Conservation (phyloP, 2,888 invertebrate species). For the Trachelus troglodyta region DNA sequence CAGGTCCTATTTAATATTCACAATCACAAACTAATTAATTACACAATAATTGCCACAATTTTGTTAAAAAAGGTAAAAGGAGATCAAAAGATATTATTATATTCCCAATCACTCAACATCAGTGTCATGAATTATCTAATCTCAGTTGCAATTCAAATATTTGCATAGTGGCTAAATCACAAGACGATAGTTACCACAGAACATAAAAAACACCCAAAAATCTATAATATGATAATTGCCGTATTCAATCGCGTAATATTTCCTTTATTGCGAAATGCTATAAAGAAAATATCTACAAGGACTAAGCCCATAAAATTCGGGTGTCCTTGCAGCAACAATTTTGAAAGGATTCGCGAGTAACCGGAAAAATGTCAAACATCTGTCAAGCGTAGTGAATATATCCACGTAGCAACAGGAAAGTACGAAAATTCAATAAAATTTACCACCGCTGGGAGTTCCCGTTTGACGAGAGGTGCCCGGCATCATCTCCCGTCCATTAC, state of each 20-base stretch:
- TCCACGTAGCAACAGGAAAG: background rate
- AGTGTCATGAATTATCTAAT: background rate
- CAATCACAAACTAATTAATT: background rate
- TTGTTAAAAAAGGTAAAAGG: background rate
- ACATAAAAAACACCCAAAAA: slow-evolving; percentile 1
- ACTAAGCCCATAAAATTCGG: background rate
- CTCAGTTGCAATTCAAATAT: background rate
- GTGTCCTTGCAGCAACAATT: background rate
- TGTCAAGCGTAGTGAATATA: slow-evolving; percentile 37
- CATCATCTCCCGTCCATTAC: slow-evolving; percentile 61
- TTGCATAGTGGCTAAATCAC: background rate
- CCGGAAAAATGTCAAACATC: slow-evolving; percentile 45
- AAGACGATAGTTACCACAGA: background rate
- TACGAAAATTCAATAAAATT: slow-evolving; percentile 24
- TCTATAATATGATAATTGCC: background rate
- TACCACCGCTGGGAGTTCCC: slow-evolving; percentile 60
- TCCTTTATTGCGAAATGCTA: background rate
- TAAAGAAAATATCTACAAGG: background rate
- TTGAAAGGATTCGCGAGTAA: slow-evolving; percentile 4
- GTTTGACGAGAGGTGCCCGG: slow-evolving; percentile 57
- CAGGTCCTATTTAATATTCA: slow-evolving; percentile 44
- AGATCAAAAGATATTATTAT: background rate
- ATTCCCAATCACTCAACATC: background rate
- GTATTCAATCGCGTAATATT: background rate
- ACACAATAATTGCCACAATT: background rate